A percentile compares a stretch with the other conserved stretches of the same genome.
phyloP scores from a whole-genome alignment of 2,113 vertebrate genomes.

The Paraplagusia blochii region DNA sequence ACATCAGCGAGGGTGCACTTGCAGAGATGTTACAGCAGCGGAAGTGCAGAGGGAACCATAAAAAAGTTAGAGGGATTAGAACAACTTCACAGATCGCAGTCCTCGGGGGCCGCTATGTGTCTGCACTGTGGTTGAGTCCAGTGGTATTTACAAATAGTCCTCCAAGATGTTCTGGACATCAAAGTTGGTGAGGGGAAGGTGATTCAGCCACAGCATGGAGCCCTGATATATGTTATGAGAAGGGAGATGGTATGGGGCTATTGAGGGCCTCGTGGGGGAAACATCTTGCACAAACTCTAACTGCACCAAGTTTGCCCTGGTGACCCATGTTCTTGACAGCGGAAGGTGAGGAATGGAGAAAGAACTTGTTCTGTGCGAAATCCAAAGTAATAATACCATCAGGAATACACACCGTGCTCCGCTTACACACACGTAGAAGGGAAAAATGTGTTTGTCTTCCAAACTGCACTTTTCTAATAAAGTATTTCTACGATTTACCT shows the following conservation, averaged over 20 bases:
- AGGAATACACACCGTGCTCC: conserved; percentile 11
- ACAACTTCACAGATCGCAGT: conserved; percentile 32
- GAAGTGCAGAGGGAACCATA: conserved; percentile 46
- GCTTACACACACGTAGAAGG: conserved; percentile 7
- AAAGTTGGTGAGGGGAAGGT: conserved; percentile 62
- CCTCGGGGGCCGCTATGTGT: conserved; percentile 23
- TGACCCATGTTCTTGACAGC: conserved; percentile 39
- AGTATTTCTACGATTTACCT: conserved; percentile 43
- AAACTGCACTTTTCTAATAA: conserved; percentile 36
- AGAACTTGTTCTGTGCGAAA: conserved; percentile 16
- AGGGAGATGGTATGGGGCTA: conserved; percentile 50
- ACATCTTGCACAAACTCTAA: conserved; percentile 50
- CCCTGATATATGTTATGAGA: conserved; percentile 58
- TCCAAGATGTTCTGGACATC: conserved; percentile 59
- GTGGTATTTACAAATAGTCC: conserved; percentile 55
- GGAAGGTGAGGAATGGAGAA: conserved; percentile 10
- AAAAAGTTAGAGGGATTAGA: conserved; percentile 40
- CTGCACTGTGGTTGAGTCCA: conserved; percentile 17
- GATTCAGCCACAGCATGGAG: conserved; percentile 53
- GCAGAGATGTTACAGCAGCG: conserved; percentile 49
- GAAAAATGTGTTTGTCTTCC: conserved; percentile 27
- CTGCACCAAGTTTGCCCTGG: conserved; percentile 21
- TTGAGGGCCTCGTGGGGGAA: conserved; percentile 45
- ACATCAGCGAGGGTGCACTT: conserved; percentile 39
- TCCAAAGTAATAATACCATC: conserved; percentile 18